A percentile compares a stretch with the other conserved stretches of the same genome.
Evolutionary conservation across 1,140 invertebrate species (phyloP).

Genomic region (Charaxes varanes): DNA sequence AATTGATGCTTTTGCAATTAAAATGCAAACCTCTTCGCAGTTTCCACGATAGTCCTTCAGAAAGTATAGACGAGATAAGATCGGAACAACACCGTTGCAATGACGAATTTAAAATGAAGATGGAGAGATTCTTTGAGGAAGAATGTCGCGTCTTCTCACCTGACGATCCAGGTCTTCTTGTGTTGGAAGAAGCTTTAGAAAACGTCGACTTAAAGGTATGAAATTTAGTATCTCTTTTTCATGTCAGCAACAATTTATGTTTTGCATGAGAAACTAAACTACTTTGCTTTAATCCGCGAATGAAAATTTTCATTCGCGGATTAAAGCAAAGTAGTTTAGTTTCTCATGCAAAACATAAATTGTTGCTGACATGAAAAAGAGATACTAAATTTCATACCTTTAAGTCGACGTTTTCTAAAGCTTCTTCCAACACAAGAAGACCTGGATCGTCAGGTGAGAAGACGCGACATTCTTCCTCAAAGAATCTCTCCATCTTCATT

Average conservation of each 20-base stretch:
- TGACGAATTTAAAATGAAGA: slow-evolving; percentile 41
- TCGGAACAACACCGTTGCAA: slow-evolving; percentile 19
- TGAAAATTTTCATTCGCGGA: too few species aligned
- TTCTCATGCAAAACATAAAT: too few species aligned
- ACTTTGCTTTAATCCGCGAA: too few species aligned
- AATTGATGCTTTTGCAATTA: too few species aligned
- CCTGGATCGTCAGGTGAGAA: slow-evolving; percentile 46
- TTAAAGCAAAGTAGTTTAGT: too few species aligned
- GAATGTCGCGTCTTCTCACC: slow-evolving; percentile 43
- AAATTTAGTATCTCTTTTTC: too few species aligned
- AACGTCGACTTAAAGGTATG: slow-evolving; percentile 35
- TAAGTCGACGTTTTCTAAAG: slow-evolving; percentile 29
- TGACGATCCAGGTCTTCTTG: slow-evolving; percentile 40
- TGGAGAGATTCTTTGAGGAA: slow-evolving; percentile 48
- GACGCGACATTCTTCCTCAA: slow-evolving; percentile 45
- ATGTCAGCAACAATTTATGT: too few species aligned
- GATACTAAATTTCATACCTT: too few species aligned
- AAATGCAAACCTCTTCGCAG: too few species aligned
- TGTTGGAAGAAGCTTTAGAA: slow-evolving; percentile 35
- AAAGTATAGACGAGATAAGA: slow-evolving; percentile 15
- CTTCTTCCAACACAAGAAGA: slow-evolving; percentile 33
- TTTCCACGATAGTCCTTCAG: slow-evolving; percentile 31
- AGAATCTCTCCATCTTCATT: slow-evolving; percentile 45
- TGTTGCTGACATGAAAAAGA: too few species aligned
- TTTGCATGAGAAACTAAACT: too few species aligned